Conservation (phyloP, 2,888 invertebrate species). For the Ophion ellenae region DNA sequence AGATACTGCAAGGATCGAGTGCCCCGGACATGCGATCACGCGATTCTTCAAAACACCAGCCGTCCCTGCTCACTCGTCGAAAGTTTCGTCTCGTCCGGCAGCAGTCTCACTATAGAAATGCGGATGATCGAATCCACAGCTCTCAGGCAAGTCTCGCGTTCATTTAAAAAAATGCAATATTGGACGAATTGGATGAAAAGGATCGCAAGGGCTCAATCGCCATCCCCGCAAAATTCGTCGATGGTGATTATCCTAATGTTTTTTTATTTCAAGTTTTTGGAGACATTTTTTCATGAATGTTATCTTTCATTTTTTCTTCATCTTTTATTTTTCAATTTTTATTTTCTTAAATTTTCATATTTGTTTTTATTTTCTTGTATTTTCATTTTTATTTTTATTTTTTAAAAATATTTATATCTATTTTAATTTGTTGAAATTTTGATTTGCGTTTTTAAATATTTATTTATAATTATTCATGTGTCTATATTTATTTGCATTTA, state of each 20-base stretch:
- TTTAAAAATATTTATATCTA: too few relatives aligned
- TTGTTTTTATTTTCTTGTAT: not conserved
- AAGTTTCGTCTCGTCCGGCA: conserved; percentile 93
- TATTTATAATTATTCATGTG: not conserved
- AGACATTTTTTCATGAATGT: not conserved
- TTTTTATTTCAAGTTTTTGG: not conserved
- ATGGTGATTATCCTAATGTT: too few relatives aligned
- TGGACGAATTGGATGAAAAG: not conserved
- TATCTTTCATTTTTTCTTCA: not conserved
- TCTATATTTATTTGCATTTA: not conserved
- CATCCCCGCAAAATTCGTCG: too few relatives aligned
- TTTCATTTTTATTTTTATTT: too few relatives aligned
- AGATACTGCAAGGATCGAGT: conserved; percentile 93
- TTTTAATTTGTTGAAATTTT: too few relatives aligned
- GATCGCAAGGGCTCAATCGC: not conserved
- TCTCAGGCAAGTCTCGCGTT: conserved; percentile 87
- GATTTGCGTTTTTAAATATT: not conserved
- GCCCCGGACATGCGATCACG: conserved; percentile 93
- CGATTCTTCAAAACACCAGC: conserved; percentile 86
- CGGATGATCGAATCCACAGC: conserved; percentile 93
- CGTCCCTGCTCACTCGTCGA: conserved; percentile 92
- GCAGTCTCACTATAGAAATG: conserved; percentile 92
- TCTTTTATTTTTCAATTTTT: not conserved
- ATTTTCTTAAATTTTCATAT: not conserved
- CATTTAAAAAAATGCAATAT: not conserved